phyloP scores from a whole-genome alignment of 2,797 vertebrate genomes.

The Decapterus maruadsi region DNA sequence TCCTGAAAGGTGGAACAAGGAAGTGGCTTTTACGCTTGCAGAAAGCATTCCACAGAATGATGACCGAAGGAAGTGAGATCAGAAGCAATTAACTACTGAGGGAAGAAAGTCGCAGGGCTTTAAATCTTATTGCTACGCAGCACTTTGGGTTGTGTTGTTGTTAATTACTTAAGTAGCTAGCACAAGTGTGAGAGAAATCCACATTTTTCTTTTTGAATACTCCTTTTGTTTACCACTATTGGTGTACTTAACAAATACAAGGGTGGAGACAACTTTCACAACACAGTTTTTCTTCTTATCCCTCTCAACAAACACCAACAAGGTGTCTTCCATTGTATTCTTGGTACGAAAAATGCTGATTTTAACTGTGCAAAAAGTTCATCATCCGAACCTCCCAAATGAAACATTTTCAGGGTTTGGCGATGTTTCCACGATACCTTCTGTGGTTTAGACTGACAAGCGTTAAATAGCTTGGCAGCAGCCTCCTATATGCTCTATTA shows the following conservation, averaged over 20 bases:
- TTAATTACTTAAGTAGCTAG: slow-evolving; percentile 67
- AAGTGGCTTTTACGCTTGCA: slow-evolving; percentile 73
- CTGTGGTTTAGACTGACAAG: slow-evolving; percentile 81
- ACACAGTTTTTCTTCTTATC: neutral
- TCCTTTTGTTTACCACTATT: slow-evolving; percentile 8
- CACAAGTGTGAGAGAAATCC: slow-evolving; percentile 43
- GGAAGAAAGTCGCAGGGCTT: slow-evolving; percentile 59
- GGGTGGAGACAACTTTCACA: neutral
- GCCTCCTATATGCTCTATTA: slow-evolving; percentile 86
- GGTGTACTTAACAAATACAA: neutral
- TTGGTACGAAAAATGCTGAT: slow-evolving; percentile 7
- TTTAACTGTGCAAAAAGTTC: slow-evolving; percentile 46
- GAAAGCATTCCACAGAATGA: slow-evolving; percentile 72
- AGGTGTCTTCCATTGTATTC: slow-evolving; percentile 18
- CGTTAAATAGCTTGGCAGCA: slow-evolving; percentile 84
- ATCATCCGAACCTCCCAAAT: slow-evolving; percentile 51
- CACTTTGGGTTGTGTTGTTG: slow-evolving; percentile 62
- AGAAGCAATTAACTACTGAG: slow-evolving; percentile 71
- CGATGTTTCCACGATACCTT: slow-evolving; percentile 60
- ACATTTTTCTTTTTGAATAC: slow-evolving; percentile 12
- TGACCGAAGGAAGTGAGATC: slow-evolving; percentile 76
- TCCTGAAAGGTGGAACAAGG: slow-evolving; percentile 77
- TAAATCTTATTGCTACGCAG: slow-evolving; percentile 65
- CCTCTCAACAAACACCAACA: neutral
- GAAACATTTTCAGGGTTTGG: slow-evolving; percentile 56